phyloP scores from a whole-genome alignment of 2,888 invertebrate genomes.

The Phyllotreta cruciferae region DNA sequence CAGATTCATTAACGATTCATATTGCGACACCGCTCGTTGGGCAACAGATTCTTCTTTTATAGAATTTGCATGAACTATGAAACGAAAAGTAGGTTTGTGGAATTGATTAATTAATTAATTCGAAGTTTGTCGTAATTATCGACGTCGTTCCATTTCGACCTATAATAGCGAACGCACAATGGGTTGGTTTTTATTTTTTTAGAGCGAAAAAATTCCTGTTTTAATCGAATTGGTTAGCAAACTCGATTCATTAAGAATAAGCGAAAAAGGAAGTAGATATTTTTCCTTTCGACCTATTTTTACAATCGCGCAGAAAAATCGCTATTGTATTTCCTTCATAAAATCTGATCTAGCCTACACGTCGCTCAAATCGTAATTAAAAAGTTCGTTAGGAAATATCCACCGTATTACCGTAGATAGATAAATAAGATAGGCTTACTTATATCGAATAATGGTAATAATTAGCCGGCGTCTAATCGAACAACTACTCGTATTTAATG shows the following conservation, averaged over 20 bases:
- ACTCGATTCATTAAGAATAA: constrained; percentile 6
- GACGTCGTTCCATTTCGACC: constrained; percentile 23
- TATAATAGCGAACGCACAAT: too few species aligned
- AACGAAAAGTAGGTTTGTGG: constrained; percentile 47
- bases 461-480: constrained; percentile 16
- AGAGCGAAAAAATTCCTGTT: neutral
- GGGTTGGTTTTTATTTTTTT: too few species aligned
- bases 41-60: constrained; percentile 42
- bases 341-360: constrained; percentile 26
- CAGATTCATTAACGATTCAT: constrained; percentile 35
- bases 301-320: constrained; percentile 24
- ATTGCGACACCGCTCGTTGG: constrained; percentile 38
- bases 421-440: constrained; percentile 23
- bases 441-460: constrained; percentile 25
- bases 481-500: constrained; percentile 2
- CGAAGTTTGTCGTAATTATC: constrained; percentile 28
- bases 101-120: constrained; percentile 46
- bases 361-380: constrained; percentile 28
- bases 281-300: constrained; percentile 27
- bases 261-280: constrained; percentile 16
- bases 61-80: constrained; percentile 44
- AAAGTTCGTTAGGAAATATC: constrained; percentile 25
- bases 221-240: neutral
- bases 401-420: constrained; percentile 23
- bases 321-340: constrained; percentile 23